A percentile compares a stretch with the other conserved stretches of the same genome.
Conservation (phyloP, 64 coral and sea anemone genomes). For the Stichodactyla mertensii region DNA sequence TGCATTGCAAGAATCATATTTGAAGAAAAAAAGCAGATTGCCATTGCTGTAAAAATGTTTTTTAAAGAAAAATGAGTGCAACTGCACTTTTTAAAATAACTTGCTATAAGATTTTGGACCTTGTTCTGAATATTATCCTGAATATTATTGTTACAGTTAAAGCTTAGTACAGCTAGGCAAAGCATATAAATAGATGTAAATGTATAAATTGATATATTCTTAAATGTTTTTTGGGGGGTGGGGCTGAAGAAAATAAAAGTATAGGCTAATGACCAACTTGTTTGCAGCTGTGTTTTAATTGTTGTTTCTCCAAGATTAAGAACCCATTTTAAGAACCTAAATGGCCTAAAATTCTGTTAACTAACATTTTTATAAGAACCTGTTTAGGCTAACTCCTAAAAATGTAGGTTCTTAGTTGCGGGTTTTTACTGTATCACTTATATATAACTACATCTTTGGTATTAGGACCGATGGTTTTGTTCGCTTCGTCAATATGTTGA, state of each 20-base stretch:
- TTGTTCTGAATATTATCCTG: constrained; percentile 50
- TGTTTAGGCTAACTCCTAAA: too few species aligned
- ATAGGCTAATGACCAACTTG: constrained; percentile 42
- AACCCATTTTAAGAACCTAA: too few species aligned
- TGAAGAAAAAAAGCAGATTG: too few species aligned
- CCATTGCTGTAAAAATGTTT: too few species aligned
- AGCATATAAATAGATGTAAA: constrained; percentile 5
- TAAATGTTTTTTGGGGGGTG: background rate
- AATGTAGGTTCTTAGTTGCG: too few species aligned
- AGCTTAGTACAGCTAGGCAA: constrained; percentile 30
- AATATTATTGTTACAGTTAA: constrained; percentile 36
- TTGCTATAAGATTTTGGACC: constrained; percentile 44
- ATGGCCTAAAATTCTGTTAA: too few species aligned
- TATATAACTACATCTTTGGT: background rate
- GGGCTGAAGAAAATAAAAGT: constrained; percentile 26
- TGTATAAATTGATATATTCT: constrained; percentile 40
- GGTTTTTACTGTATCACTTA: too few species aligned
- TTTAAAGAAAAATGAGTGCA: too few species aligned
- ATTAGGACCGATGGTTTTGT: constrained; percentile 79
- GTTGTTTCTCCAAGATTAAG: constrained; percentile 15
- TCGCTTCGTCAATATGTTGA: constrained; percentile 98
- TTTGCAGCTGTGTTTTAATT: constrained; percentile 19
- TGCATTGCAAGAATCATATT: too few species aligned
- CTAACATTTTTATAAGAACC: too few species aligned
- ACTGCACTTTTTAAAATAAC: too few species aligned